These are phyloP conservation scores for Tyria jacobaeae DNA, from an alignment of 2,888 invertebrate species.

Conservation along the genomic window DNA sequence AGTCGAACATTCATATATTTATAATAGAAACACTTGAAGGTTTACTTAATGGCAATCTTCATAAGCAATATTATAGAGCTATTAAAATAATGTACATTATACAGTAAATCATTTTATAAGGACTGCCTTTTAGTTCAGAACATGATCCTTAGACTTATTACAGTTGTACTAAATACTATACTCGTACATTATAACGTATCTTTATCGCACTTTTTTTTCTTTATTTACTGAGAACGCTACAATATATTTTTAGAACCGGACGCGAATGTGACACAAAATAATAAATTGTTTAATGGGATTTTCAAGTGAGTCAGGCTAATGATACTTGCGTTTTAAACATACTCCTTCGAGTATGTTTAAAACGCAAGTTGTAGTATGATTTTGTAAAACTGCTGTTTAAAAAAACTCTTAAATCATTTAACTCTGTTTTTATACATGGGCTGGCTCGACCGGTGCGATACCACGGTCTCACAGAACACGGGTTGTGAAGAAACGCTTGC, in stretches of 20 bases:
- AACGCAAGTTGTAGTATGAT: constrained; percentile 12
- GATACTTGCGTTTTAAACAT: constrained; percentile 30
- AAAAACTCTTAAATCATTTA: no score
- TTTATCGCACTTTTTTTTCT: not conserved
- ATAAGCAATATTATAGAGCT: not conserved
- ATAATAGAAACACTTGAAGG: no score
- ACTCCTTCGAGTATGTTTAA: no score
- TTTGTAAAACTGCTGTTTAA: not conserved
- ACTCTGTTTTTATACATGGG: no score
- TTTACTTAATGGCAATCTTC: not conserved
- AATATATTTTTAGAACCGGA: not conserved
- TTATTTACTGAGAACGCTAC: not conserved
- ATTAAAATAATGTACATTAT: not conserved
- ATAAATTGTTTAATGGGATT: constrained; percentile 21
- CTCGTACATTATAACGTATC: not conserved
- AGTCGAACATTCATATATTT: no score
- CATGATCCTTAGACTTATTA: not conserved
- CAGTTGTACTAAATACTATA: not conserved
- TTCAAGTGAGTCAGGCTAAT: constrained; percentile 24
- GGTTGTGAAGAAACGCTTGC: no score
- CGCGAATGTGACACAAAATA: constrained; percentile 8
- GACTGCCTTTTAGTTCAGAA: not conserved
- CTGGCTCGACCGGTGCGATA: no score
- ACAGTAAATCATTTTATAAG: not conserved
- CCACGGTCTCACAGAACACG: no score